Conservation (phyloP, 2,797 vertebrate genomes). For the Leucoraja ocellata region DNA sequence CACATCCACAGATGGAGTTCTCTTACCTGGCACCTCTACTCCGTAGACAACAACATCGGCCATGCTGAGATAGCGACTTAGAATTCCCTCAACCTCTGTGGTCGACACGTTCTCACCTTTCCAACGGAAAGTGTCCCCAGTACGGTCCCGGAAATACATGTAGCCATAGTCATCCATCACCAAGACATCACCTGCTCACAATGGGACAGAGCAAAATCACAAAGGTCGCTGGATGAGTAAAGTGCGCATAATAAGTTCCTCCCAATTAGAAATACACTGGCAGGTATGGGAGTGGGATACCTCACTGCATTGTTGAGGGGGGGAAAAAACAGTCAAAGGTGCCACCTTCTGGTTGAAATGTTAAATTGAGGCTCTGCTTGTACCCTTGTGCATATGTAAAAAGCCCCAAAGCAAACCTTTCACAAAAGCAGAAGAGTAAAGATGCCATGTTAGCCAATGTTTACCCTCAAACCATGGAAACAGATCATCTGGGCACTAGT, state of each 20-base stretch:
- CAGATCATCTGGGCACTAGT: no score
- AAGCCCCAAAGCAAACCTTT: no score
- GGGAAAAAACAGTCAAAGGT: no score
- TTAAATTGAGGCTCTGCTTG: no score
- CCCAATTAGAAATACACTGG: background rate
- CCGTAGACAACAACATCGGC: slow-evolving; percentile 92
- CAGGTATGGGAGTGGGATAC: no score
- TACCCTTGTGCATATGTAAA: no score
- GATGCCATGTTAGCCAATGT: no score
- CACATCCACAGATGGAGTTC: background rate
- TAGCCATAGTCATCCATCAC: slow-evolving; percentile 88
- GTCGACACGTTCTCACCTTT: slow-evolving; percentile 97
- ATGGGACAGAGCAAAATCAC: slow-evolving; percentile 33
- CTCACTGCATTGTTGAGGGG: no score
- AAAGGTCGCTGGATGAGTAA: background rate
- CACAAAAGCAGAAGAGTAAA: no score
- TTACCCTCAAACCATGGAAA: no score
- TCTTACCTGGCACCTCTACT: slow-evolving; percentile 84
- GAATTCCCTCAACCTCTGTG: slow-evolving; percentile 85
- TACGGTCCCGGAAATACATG: slow-evolving; percentile 93
- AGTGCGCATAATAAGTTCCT: background rate
- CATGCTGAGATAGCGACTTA: slow-evolving; percentile 86
- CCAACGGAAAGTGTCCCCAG: slow-evolving; percentile 96
- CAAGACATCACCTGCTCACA: slow-evolving; percentile 74
- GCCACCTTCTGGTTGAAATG: no score